These are phyloP conservation scores for Caretta caretta DNA, from an alignment of 2,113 vertebrate species.

Conservation along the genomic window DNA sequence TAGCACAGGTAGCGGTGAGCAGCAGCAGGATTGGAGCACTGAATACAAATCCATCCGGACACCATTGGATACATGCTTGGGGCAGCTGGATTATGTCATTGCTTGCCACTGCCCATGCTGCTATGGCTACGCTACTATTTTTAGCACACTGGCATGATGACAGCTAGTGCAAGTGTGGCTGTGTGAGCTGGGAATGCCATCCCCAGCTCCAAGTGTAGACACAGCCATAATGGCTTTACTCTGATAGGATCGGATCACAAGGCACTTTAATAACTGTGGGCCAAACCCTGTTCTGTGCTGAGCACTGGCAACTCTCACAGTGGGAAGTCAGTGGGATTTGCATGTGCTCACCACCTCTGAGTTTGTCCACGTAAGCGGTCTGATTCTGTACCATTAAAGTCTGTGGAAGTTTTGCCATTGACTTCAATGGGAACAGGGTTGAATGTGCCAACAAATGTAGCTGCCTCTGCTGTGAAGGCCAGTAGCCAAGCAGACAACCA, in stretches of 20 bases:
- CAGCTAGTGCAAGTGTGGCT: background rate
- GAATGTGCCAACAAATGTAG: background rate
- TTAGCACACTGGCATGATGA: background rate
- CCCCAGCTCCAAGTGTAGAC: background rate
- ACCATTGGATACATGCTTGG: background rate
- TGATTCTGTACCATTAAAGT: background rate
- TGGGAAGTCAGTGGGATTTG: background rate
- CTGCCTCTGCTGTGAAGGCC: accelerated
- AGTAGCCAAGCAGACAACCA: background rate
- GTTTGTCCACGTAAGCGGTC: accelerated
- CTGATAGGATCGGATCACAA: background rate
- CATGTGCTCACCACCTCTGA: background rate
- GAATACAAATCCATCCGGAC: too few relatives aligned
- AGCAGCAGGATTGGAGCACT: background rate
- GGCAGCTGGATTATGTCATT: background rate
- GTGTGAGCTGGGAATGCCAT: background rate
- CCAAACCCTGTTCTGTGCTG: background rate
- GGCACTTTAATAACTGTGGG: background rate
- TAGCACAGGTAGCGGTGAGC: background rate
- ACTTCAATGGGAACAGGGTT: background rate
- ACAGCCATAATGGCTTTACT: background rate
- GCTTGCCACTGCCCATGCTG: background rate
- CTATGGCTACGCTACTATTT: background rate
- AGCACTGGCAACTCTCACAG: background rate
- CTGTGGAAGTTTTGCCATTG: background rate